Base-by-base conservation (phyloP, 1,140 invertebrate species). In the Cotesia vestalis region DNA sequence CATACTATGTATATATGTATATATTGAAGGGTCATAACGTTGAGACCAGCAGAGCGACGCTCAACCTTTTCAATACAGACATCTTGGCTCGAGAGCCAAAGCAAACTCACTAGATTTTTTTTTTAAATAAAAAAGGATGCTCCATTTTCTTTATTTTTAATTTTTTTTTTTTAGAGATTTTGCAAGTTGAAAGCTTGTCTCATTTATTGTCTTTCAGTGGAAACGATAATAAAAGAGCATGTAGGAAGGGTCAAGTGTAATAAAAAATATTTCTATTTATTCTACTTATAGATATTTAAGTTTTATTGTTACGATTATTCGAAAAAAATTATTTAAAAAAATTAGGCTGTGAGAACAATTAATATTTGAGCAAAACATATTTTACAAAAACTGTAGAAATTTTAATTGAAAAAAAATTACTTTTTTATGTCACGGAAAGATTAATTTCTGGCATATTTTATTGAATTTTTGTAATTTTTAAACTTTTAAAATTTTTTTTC, bases 161-260 rank as follows among this genome's bases (percentile, higher is more conserved):
- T 60, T 66, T 70, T n/a, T 67, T 67, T 53, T 12, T 5, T 52
- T 17, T 6, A 5, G 17, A 46, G 11, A 46, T 60, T 63, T 52
- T 46, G 40, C 11, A 46, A 46, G 6, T 51, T 38, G 63, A 69
- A 63, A 40, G 66, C 38, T 60, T 53, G 59, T 77, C 78, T 81
- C 79, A 83, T 83, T 61, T 61, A 61, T 61, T 12, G 20, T 61
- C 59, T 17, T 34, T 12, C 27, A 61, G 40, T 46, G 40, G 40
- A 46, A 8, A 46, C 5, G 4, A 9, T 46, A 46, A 46, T 46
- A 46, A 46, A 46, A 46, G 40, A 46, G 11, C 40, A 9, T 6
- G 40, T 46, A 8, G 40, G 11, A 46, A 5, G 61, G 3, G 14
- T n/a, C 61, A 63, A 40, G 61, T 35, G 20, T 57, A 57, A 57